phyloP scores from a whole-genome alignment of 2,797 vertebrate species.

The Anguilla obscura region DNA sequence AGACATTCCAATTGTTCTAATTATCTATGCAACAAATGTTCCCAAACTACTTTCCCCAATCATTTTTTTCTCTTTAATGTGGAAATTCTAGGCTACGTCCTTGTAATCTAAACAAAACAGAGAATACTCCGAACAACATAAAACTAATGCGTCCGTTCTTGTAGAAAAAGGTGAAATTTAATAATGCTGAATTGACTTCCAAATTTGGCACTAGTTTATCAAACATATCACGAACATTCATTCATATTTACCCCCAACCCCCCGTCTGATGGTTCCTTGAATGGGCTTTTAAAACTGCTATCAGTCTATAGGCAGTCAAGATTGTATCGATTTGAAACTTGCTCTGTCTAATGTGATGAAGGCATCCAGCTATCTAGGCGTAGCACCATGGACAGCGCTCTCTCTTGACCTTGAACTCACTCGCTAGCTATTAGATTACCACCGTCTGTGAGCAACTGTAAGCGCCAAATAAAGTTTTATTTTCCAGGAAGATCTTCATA shows the following conservation, averaged over 20 bases:
- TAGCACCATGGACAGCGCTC: constrained; percentile 96
- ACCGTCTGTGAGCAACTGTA: constrained; percentile 59
- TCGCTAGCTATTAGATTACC: constrained; percentile 69
- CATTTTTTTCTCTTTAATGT: neutral
- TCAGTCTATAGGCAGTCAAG: constrained; percentile 70
- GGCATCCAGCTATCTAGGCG: constrained; percentile 67
- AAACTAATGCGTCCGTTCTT: neutral
- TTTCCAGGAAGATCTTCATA: constrained; percentile 21
- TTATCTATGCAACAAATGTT: neutral
- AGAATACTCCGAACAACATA: neutral
- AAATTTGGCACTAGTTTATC: neutral
- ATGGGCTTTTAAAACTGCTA: constrained; percentile 70
- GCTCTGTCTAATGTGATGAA: constrained; percentile 79
- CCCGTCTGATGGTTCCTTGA: constrained; percentile 69
- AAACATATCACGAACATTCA: neutral
- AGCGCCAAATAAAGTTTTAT: constrained; percentile 58
- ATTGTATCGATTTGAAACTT: constrained; percentile 78
- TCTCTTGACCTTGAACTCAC: constrained; percentile 66
- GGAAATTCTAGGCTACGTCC: too few species aligned
- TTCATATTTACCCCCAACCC: neutral
- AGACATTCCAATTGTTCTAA: neutral
- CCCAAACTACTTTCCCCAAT: neutral
- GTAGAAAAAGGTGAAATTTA: neutral
- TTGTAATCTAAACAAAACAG: neutral
- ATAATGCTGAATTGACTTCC: neutral